Conservation (phyloP, 1,140 invertebrate genomes). For the Aphelenchoides avenae region DNA sequence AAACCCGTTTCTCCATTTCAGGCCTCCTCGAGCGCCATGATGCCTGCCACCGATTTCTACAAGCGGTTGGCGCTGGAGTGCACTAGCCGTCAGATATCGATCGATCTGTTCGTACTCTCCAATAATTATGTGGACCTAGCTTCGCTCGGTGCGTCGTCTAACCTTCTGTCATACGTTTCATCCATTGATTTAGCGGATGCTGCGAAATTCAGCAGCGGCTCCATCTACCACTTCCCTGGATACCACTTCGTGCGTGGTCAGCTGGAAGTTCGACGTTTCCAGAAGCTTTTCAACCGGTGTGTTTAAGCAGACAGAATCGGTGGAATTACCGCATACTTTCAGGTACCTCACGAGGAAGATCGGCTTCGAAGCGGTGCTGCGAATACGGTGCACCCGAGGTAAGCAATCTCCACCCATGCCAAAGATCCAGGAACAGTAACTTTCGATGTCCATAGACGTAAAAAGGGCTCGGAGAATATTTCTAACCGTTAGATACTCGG, state of each 20-base stretch:
- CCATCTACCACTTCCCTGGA: conserved; percentile 83
- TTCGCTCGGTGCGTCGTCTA: conserved; percentile 72
- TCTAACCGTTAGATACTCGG: no score
- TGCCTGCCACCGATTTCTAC: conserved; percentile 95
- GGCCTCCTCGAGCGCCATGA: no score
- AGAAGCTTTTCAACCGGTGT: conserved; percentile 76
- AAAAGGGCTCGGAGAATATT: no score
- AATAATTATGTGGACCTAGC: conserved; percentile 88
- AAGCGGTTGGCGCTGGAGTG: conserved; percentile 92
- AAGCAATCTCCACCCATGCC: no score
- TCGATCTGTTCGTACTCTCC: conserved; percentile 90
- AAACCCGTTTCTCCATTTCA: no score
- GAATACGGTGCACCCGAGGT: conserved; percentile 84
- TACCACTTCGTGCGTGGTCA: conserved; percentile 72
- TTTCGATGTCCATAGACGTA: no score
- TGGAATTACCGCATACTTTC: no score
- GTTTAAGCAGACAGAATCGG: no score
- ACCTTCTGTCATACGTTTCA: conserved; percentile 13
- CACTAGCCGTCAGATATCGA: conserved; percentile 87
- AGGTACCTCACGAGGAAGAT: conserved; percentile 93
- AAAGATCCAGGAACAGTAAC: no score
- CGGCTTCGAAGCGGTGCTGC: conserved; percentile 97
- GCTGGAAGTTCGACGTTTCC: conserved; percentile 71
- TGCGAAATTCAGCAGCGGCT: conserved; percentile 89
- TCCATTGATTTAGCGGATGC: conserved; percentile 61